Conservation (phyloP, 2,797 vertebrate species). For the Lutjanus campechanus region DNA sequence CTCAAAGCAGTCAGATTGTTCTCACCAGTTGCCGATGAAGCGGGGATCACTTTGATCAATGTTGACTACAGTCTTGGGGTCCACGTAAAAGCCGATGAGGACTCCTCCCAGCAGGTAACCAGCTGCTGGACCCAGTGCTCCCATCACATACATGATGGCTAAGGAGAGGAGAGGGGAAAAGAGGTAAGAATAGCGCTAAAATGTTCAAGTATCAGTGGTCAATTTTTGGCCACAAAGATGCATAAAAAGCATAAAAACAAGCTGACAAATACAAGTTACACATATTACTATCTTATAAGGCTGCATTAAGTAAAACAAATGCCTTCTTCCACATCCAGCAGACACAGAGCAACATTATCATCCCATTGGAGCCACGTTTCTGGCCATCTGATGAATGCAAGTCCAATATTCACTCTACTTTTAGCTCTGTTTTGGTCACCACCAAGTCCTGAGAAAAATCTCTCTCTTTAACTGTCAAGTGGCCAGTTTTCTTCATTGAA, state of each 20-base stretch:
- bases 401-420: too few species aligned
- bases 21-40: constrained; percentile 98
- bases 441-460: too few species aligned
- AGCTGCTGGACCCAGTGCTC: constrained; percentile 95
- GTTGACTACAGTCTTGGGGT: constrained; percentile 90
- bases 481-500: too few species aligned
- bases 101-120: constrained; percentile 97
- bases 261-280: background rate
- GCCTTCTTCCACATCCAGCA: background rate
- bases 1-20: background rate
- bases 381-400: too few species aligned
- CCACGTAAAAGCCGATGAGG: constrained; percentile 97
- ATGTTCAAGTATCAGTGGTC: background rate
- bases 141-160: constrained; percentile 99
- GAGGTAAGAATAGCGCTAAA: background rate
- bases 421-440: too few species aligned
- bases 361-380: too few species aligned
- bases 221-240: too few species aligned
- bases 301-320: background rate
- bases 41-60: constrained; percentile 97
- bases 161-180: constrained; percentile 5
- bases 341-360: too few species aligned
- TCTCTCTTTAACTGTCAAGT: too few species aligned
- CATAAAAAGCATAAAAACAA: background rate
- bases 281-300: background rate